Percentiles rank a stretch among this genome's conserved stretches.
phyloP scores from a whole-genome alignment of 1,140 invertebrate genomes.

The Camponotus vicinus region DNA sequence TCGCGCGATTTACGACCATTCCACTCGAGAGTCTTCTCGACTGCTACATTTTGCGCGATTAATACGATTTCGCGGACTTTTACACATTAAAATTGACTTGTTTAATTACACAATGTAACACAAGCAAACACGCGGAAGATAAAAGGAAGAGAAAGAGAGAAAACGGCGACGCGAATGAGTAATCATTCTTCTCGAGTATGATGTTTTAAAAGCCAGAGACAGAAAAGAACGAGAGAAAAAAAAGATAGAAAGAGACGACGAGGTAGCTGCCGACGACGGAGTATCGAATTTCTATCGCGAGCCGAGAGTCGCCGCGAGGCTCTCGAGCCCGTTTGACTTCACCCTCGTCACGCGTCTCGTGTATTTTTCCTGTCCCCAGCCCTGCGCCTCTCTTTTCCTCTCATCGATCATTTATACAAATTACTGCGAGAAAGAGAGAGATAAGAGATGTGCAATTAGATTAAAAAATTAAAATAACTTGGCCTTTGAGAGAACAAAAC shows the following conservation, averaged over 20 bases:
- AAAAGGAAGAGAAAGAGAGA: neutral
- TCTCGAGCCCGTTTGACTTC: constrained; percentile 12
- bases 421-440: no score
- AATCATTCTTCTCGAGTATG: neutral
- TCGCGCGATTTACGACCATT: neutral
- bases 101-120: neutral
- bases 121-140: neutral
- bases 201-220: neutral
- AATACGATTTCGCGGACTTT: neutral
- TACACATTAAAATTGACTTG: neutral
- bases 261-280: constrained; percentile 12
- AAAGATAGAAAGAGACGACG: neutral
- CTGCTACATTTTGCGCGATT: constrained; percentile 31
- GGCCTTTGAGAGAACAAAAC: neutral
- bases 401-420: constrained; percentile 1
- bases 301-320: constrained; percentile 21
- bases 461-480: neutral
- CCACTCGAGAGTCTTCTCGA: neutral
- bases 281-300: constrained; percentile 43
- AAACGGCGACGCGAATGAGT: neutral
- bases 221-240: neutral
- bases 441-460: neutral
- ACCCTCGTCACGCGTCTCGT: neutral
- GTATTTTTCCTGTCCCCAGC: neutral
- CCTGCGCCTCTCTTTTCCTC: neutral